Evolutionary conservation across 2,888 invertebrate genomes (phyloP).

Genomic region (Caprella mutica): DNA sequence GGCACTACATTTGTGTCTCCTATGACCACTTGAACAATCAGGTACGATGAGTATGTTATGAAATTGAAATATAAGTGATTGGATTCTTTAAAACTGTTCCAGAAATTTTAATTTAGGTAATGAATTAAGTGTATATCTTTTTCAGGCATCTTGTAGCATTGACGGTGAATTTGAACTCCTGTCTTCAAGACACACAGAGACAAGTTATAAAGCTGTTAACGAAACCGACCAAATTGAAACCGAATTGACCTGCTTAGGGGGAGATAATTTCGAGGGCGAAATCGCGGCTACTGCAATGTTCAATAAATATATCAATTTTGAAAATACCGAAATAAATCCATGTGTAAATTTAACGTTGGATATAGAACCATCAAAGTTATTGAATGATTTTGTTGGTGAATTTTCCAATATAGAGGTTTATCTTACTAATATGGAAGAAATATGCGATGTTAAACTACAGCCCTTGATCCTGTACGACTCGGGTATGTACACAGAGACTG

Average conservation of each 20-base stretch:
- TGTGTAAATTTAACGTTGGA: no score
- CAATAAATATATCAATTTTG: not conserved
- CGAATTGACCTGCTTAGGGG: not conserved
- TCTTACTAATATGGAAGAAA: no score
- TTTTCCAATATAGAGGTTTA: no score
- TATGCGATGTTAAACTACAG: no score
- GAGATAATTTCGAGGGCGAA: not conserved
- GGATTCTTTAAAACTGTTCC: not conserved
- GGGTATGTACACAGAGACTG: no score
- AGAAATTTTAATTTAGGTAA: not conserved
- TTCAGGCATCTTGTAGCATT: constrained; percentile 12
- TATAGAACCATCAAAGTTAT: no score
- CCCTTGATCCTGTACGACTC: no score
- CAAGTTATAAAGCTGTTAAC: no score
- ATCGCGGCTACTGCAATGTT: not conserved
- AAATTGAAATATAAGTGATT: not conserved
- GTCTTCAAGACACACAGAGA: not conserved
- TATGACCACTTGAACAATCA: not conserved
- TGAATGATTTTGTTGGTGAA: no score
- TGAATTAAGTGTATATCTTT: not conserved
- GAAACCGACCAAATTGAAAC: not conserved
- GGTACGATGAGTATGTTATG: not conserved
- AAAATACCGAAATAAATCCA: not conserved
- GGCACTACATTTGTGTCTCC: constrained; percentile 17
- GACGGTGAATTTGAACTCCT: constrained; percentile 13